Percentiles rank a stretch among this genome's conserved stretches.
Evolutionary conservation across 2,797 vertebrate species (phyloP).

Genomic region (Esox lucius): DNA sequence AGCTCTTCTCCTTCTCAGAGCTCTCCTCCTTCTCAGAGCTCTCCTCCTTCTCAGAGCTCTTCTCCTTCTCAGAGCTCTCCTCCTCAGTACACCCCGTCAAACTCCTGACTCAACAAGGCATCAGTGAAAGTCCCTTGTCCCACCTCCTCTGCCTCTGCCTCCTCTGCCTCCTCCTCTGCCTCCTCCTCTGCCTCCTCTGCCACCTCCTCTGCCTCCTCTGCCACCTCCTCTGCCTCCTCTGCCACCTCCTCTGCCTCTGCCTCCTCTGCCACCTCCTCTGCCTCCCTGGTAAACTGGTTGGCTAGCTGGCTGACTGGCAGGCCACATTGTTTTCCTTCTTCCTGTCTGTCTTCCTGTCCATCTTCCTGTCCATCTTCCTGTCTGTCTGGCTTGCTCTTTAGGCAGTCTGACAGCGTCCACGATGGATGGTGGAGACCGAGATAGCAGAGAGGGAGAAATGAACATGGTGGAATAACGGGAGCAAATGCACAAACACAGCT

Average conservation of each 20-base stretch:
- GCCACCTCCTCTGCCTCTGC: neutral
- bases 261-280: neutral
- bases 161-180: neutral
- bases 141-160: neutral
- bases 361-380: neutral
- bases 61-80: too few species aligned
- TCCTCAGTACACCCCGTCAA: conserved; percentile 7
- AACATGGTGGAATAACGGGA: conserved; percentile 37
- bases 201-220: neutral
- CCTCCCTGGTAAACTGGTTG: neutral
- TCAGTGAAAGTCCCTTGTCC: neutral
- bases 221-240: neutral
- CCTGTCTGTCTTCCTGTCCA: neutral
- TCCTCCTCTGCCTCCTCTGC: too few species aligned
- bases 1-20: too few species aligned
- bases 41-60: too few species aligned
- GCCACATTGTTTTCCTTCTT: neutral
- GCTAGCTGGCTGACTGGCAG: neutral
- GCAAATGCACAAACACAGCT: conserved; percentile 58
- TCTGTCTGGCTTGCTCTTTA: neutral
- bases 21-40: too few species aligned
- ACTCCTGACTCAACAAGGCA: neutral
- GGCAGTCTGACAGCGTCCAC: conserved; percentile 15
- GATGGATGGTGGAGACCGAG: conserved; percentile 36
- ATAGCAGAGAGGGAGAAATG: conserved; percentile 44